phyloP scores from a whole-genome alignment of 2,888 invertebrate species.

The Nycteola revayana region DNA sequence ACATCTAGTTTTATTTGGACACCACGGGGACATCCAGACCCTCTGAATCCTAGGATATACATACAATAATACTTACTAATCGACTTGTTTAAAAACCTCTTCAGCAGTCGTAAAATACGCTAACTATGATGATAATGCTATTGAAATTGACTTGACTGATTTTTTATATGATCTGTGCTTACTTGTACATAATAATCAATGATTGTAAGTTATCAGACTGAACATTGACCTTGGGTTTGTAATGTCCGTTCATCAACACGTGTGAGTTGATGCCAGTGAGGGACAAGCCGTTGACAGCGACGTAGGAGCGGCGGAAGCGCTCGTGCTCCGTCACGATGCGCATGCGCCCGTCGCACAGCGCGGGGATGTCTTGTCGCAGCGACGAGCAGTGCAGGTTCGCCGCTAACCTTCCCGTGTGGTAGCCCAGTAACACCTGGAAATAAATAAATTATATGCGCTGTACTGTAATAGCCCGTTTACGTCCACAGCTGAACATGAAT shows the following conservation, averaged over 20 bases:
- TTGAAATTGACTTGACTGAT: too few species aligned
- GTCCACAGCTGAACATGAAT: too few species aligned
- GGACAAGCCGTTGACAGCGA: conserved; percentile 52
- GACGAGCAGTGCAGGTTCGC: conserved; percentile 86
- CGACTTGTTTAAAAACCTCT: too few species aligned
- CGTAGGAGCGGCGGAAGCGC: conserved; percentile 74
- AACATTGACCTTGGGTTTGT: conserved; percentile 47
- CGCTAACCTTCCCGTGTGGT: conserved; percentile 85
- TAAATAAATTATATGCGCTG: too few species aligned
- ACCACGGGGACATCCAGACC: too few species aligned
- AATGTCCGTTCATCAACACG: conserved; percentile 45
- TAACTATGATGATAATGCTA: too few species aligned
- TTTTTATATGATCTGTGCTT: too few species aligned
- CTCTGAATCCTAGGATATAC: conserved; percentile 73
- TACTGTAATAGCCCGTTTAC: too few species aligned
- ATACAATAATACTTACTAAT: conserved; percentile 14
- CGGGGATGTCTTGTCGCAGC: conserved; percentile 75
- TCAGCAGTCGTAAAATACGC: too few species aligned
- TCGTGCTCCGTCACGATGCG: conserved; percentile 81
- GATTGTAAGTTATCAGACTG: not conserved
- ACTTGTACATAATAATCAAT: not conserved
- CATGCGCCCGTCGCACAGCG: conserved; percentile 72
- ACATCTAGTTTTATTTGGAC: too few species aligned
- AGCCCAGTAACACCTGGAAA: conserved; percentile 82
- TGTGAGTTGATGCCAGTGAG: conserved; percentile 53